Conservation (phyloP, 2,888 invertebrate species). For the Mythimna lalbum region DNA sequence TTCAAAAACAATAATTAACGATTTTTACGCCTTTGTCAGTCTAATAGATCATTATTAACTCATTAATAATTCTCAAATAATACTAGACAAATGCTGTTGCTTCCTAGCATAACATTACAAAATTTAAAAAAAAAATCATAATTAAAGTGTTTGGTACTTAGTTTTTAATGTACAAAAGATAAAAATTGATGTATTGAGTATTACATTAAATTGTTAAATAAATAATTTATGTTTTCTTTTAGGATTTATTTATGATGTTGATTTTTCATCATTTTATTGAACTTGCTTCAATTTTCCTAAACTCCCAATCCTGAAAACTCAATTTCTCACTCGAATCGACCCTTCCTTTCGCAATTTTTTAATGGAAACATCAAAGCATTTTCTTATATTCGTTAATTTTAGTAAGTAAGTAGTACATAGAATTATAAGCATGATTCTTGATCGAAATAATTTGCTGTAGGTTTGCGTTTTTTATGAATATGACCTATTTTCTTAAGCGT, state of each 20-base stretch:
- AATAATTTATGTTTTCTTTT: conserved; percentile 65
- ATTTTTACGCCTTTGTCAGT: conserved; percentile 31
- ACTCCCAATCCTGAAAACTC: too few relatives aligned
- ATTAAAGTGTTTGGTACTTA: conserved; percentile 83
- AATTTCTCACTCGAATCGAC: too few relatives aligned
- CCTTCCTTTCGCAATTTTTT: too few relatives aligned
- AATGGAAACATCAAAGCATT: too few relatives aligned
- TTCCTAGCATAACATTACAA: conserved; percentile 76
- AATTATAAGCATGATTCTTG: too few relatives aligned
- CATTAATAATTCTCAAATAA: conserved; percentile 34
- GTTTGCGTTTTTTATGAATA: too few relatives aligned
- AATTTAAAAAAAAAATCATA: conserved; percentile 68
- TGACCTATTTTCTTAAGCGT: too few relatives aligned
- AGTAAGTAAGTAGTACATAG: too few relatives aligned
- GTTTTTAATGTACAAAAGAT: conserved; percentile 84
- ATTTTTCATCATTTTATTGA: background rate
- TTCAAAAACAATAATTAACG: background rate
- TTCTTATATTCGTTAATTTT: too few relatives aligned
- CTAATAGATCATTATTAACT: conserved; percentile 29
- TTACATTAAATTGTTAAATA: conserved; percentile 86
- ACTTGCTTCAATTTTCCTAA: background rate
- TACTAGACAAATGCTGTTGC: conserved; percentile 72
- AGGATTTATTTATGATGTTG: conserved; percentile 17
- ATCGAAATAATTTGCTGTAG: too few relatives aligned
- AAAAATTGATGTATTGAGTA: conserved; percentile 85